phyloP scores from a whole-genome alignment of 2,113 vertebrate species.

The Neogobius melanostomus region DNA sequence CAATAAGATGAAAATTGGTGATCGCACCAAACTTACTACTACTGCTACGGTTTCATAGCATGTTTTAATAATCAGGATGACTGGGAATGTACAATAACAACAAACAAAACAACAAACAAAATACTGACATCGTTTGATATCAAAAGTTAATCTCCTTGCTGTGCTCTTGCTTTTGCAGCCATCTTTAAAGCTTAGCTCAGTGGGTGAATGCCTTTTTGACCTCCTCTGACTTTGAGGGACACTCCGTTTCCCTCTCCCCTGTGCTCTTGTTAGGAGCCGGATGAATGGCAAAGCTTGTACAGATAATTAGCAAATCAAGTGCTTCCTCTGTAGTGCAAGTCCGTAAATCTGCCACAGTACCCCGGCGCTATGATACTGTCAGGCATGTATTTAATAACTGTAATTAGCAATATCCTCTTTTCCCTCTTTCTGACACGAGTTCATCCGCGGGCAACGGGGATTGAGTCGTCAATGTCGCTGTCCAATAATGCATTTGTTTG shows the following conservation, averaged over 20 bases:
- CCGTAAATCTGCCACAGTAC: constrained; percentile 47
- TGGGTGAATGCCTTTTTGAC: constrained; percentile 26
- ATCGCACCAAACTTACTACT: too few species aligned
- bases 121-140: too few species aligned
- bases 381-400: constrained; percentile 59
- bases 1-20: too few species aligned
- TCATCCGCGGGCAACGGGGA: constrained; percentile 44
- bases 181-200: background rate
- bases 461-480: constrained; percentile 54
- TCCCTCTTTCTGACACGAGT: constrained; percentile 47
- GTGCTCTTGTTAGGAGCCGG: constrained; percentile 34
- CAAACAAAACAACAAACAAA: too few species aligned
- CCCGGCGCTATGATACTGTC: constrained; percentile 53
- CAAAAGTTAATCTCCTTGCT: too few species aligned
- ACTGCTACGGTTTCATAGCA: too few species aligned
- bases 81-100: too few species aligned
- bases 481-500: constrained; percentile 47
- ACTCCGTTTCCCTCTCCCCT: constrained; percentile 12
- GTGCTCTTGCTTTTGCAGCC: too few species aligned
- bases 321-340: constrained; percentile 52
- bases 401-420: constrained; percentile 58
- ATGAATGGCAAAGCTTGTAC: constrained; percentile 40
- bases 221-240: constrained; percentile 44
- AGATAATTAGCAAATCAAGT: constrained; percentile 70
- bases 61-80: too few species aligned